Evolutionary conservation across 1,140 invertebrate genomes (phyloP), one percentile per base, ranked within the genome.

Genomic region (Aphelinus certus): DNA sequence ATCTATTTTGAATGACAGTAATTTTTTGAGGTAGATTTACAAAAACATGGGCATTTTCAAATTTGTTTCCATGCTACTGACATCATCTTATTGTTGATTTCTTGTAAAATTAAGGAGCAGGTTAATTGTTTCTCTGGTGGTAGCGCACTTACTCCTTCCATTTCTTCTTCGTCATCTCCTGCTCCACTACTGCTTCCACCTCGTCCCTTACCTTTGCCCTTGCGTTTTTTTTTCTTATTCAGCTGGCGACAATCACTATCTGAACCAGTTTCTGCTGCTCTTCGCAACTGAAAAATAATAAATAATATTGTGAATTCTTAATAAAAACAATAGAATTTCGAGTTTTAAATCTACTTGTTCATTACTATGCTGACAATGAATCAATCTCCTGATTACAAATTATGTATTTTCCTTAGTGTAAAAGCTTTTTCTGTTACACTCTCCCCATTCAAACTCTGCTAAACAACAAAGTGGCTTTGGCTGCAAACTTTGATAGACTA

Each of bases 41-140:
- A 58, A 58, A 58, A n/a, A 58, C 45, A 45, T 4, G 45, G 3
- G 26, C 9, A 53, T 58, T 87, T 64, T 88, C 77, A 88, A 56
- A 83, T 83, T 42, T 92, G 92, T 77, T 91, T 92, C 92, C 92
- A 94, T 1, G 90, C 91, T 64, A 93, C 92, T 48, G 90, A 84
- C 46, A 88, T 83, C 88, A 94, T 91, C 87, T 94, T 94, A 58
- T 92, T 89, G 81, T 94, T 94, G 46, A 94, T 87, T 83, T 94
- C 93, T 70, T 90, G 89, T n/a, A 94, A 84, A 79, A 94, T 93
- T 7, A 93, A 87, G 3, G 89, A 88, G 80, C 89, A 91, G 7
- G 90, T 89, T 55, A 88, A 82, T 75, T 89, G 89, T 78, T 90
- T 91, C 76, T 91, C 90, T 26, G 87, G 86, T 51, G 88, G 87